Base-by-base conservation (phyloP, 2,797 vertebrate species). In the Peromyscus aztecus region DNA sequence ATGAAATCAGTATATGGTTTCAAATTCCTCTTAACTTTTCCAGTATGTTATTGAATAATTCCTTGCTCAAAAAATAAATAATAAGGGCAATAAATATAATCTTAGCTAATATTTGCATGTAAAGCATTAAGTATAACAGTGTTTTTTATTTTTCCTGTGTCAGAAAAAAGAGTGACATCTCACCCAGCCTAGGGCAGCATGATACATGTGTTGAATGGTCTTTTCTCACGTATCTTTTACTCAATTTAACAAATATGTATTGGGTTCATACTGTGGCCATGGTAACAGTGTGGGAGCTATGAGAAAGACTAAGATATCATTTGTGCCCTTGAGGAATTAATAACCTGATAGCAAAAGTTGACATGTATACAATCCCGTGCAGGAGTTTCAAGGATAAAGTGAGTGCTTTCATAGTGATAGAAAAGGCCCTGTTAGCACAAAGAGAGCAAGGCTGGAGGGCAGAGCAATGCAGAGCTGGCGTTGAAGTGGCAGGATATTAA, bases 401-500 rank as follows among this genome's bases (percentile, higher is more conserved):
- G 67, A 81, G 2, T 80, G n/a, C 69, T 84, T 91, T 67, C 89
- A 94, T 37, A 81, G 67, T 73, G 77, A 89, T 34, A 76, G 73
- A 46, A 65, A 78, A 46, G 82, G 16, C 27, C 86, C 83, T 78
- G 83, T 34, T 77, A n/a, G n/a, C 76, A 8, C 49, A 40, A 9
- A 63, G 69, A 94, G 14, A 84, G 63, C 73, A 80, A 94, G 78
- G 80, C 83, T 77, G 84, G 82, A 94, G 91, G 80, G 90, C 93
- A 97, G 94, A 96, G 43, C 43, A 14, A 14, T 73, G 23, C 78
- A 52, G 83, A 80, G 49, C 78, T 87, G 55, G 55, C 29, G 13
- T 8, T 89, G 83, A 96, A 95, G 93, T 95, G 94, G 52, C 95
- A 96, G 94, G 97, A 94, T 96, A 94, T 97, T 96, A 97, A 94